Base-by-base conservation (phyloP, 2,797 vertebrate species). In the Craterocephalus amniculus region DNA sequence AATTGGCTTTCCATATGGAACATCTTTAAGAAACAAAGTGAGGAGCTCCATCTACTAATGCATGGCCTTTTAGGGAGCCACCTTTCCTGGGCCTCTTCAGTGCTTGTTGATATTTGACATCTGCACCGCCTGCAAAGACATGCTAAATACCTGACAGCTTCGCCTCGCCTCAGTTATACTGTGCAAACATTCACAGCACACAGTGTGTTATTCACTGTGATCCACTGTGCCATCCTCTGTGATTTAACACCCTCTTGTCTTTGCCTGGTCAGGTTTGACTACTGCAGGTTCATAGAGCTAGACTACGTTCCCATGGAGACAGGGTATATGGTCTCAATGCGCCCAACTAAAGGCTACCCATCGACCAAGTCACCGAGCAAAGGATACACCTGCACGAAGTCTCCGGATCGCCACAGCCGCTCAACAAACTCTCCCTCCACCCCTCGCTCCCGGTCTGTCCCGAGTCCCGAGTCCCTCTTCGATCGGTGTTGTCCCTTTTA, bases 211-310 rank as follows among this genome's bases (percentile, higher is more conserved):
- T 69, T 72, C 45, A 73, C 29, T 71, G 52, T 26, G 22, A n/a
- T 62, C 48, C n/a, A 24, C 10, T 66, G 56, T 71, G 27, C 29
- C 72, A 11, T 66, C 29, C 32, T 70, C 66, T 86, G 70, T 79
- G 40, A 70, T 84, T 73, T 90, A 91, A 87, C 88, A 32, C 76
- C 83, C 52, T 91, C 83, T 89, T 91, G 80, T 93, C 70, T 94
- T 75, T 89, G 77, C 82, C 76, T 84, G 93, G 86, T 81, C 89
- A 95, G 95, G 87, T 95, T 95, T 91, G 94, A 95, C 90, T 95
- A 95, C 88, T 95, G 95, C 94, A 94, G 92, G 91, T 95, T 95
- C 88, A 95, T 95, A 87, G 95, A 95, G 75, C 90, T 95, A 92
- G 95, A 95, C 93, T 94, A 95, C 92, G 92, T 92, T 63, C 94